Evolutionary conservation across 2,113 vertebrate species (phyloP).

Genomic region (Bambusicola thoracicus): DNA sequence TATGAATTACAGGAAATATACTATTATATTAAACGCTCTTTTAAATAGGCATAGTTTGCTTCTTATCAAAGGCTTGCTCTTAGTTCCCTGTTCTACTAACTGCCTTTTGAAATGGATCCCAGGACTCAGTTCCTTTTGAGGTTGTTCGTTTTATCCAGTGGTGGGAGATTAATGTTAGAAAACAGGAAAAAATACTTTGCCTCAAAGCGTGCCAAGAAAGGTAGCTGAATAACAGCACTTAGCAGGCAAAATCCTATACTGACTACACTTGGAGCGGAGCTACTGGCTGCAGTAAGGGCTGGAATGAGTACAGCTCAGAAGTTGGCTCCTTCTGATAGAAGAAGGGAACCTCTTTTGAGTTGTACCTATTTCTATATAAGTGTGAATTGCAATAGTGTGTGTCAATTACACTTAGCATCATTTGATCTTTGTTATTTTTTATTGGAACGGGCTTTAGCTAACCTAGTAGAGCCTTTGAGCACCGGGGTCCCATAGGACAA

Average conservation of each 20-base stretch:
- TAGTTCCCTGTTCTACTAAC: not conserved
- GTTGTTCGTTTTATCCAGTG: not conserved
- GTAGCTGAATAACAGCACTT: not conserved
- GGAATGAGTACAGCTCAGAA: not conserved
- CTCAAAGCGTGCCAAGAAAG: not conserved
- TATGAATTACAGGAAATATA: constrained; percentile 23
- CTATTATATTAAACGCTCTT: constrained; percentile 14
- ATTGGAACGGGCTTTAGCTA: not conserved
- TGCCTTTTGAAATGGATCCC: constrained; percentile 7
- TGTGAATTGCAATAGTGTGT: not conserved
- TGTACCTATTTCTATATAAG: not conserved
- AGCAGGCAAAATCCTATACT: not conserved
- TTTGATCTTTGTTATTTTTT: not conserved
- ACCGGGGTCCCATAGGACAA: not conserved
- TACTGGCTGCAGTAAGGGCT: not conserved
- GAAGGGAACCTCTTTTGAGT: not conserved
- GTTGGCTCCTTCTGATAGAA: not conserved
- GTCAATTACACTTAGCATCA: not conserved
- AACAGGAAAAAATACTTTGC: constrained; percentile 15
- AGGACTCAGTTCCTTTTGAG: not conserved
- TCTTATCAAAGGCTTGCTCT: constrained; percentile 39
- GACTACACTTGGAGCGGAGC: not conserved
- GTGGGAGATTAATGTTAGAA: not conserved
- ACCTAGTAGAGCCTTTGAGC: not conserved
- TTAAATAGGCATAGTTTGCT: constrained; percentile 8